Evolutionary conservation across 2,888 invertebrate genomes (phyloP), one percentile per base, ranked within the genome.

Genomic region (Lasioglossum pauxillum): DNA sequence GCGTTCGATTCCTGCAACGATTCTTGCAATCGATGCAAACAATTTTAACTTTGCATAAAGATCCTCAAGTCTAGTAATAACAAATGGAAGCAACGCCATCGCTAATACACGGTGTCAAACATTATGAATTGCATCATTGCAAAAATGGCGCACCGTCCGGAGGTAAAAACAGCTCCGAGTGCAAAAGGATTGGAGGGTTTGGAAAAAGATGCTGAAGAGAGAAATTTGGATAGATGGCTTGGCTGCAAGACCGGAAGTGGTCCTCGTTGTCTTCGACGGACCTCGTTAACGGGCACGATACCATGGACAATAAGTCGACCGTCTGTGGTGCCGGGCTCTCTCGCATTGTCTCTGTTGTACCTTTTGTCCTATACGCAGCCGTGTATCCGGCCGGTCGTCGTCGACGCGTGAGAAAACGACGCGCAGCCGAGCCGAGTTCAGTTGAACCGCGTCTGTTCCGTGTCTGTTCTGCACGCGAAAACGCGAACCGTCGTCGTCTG

Each of bases 361-460:
- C 73, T 49, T 74, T 74, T 74, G 49, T 74, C 67, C 35, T 35
- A 31, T 84, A 80, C 69, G 87, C 80, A 83, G 85, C 80, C 83
- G 77, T 75, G 80, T 87, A 90, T 90, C 90, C 90, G 90, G 90
- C 72, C 80, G 27, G 75, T 60, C 60, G 78, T 44, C 75, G 76
- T 38, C 90, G 85, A 80, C 38, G 90, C 90, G 90, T 87, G 90
- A 90, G 90, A 90, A 90, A 87, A 90, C 78, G 77, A 73, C 69
- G 78, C 73, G 4, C 27, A 12, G 60, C 5, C 12, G 60, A 27
- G n/a, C 12, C 14, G 27, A 27, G 60, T 53, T 53, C 49, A n/a
- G 53, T 16, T 16, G 64, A 16, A 27, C 27, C 60, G 60, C 27
- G 27, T 27, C 60, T 31, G 60, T 60, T 60, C 60, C 60, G 60